Evolutionary conservation across 2,113 vertebrate species (phyloP).

Genomic region (Rafetus swinhoei): DNA sequence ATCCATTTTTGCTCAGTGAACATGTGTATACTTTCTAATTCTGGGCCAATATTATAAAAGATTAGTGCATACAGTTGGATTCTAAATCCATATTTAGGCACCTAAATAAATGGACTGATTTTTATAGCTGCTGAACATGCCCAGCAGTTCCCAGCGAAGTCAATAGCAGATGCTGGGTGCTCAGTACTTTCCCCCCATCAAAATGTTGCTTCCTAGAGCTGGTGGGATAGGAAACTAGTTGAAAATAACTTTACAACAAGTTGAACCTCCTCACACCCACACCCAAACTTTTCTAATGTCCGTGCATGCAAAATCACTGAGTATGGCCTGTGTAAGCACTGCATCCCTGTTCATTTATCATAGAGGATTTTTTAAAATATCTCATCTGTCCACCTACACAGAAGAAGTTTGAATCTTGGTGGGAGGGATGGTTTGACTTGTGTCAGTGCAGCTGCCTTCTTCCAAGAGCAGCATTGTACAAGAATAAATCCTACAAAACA

Average conservation of each 20-base stretch:
- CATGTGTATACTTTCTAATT: neutral
- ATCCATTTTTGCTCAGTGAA: neutral
- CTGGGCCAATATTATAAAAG: neutral
- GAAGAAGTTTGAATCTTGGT: conserved; percentile 5
- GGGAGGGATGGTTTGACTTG: neutral
- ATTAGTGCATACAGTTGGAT: neutral
- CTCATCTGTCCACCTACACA: conserved; percentile 46
- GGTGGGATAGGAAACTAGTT: neutral
- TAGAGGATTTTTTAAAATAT: neutral
- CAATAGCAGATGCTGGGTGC: neutral
- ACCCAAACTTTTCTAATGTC: neutral
- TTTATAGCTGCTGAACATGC: neutral
- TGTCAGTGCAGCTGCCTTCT: conserved; percentile 40
- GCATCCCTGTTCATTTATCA: neutral
- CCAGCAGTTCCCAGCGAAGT: neutral
- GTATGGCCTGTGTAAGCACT: neutral
- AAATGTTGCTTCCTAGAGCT: neutral
- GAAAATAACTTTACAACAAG: neutral
- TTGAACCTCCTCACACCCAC: neutral
- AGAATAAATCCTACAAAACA: neutral
- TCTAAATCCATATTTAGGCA: neutral
- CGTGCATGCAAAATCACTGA: neutral
- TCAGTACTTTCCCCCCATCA: neutral
- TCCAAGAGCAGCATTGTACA: conserved; percentile 32
- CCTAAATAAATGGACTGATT: neutral